Percentiles rank a stretch among this genome's conserved stretches.
Conservation (phyloP, 2,797 vertebrate genomes). For the Capromys pilorides region DNA sequence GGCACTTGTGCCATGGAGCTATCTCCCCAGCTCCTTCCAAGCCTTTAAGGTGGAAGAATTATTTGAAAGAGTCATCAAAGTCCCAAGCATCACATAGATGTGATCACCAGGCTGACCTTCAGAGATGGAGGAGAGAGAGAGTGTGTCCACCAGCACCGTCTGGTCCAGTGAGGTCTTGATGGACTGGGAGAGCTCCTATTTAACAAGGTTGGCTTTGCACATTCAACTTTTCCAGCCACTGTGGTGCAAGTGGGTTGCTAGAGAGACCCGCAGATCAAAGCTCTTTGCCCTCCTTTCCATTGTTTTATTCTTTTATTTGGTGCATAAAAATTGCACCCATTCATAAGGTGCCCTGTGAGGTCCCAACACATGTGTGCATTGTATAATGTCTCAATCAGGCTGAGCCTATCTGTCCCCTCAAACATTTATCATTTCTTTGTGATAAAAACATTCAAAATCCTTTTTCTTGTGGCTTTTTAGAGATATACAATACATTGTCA, state of each 20-base stretch:
- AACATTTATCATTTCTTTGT: not conserved
- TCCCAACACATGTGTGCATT: not conserved
- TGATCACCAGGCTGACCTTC: not conserved
- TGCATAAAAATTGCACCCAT: not conserved
- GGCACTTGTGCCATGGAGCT: too few species aligned
- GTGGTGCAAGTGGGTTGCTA: not conserved
- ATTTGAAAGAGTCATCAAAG: not conserved
- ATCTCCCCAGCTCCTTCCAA: not conserved
- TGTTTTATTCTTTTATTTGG: not conserved
- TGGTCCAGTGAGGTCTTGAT: not conserved
- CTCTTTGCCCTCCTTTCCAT: not conserved
- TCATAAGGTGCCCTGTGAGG: not conserved
- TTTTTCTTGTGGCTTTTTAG: not conserved
- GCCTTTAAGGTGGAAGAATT: not conserved
- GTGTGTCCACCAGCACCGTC: not conserved
- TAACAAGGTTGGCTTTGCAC: not conserved
- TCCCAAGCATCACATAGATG: not conserved
- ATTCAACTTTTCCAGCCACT: not conserved
- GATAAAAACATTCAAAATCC: not conserved
- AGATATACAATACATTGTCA: not conserved
- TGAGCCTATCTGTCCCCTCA: not conserved
- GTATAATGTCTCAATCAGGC: not conserved
- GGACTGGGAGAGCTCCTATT: accelerated
- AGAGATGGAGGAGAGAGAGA: not conserved
- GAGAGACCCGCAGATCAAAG: not conserved